Evolutionary conservation across 2,888 invertebrate genomes (phyloP).

Genomic region (Caenorhabditis zanzibari): DNA sequence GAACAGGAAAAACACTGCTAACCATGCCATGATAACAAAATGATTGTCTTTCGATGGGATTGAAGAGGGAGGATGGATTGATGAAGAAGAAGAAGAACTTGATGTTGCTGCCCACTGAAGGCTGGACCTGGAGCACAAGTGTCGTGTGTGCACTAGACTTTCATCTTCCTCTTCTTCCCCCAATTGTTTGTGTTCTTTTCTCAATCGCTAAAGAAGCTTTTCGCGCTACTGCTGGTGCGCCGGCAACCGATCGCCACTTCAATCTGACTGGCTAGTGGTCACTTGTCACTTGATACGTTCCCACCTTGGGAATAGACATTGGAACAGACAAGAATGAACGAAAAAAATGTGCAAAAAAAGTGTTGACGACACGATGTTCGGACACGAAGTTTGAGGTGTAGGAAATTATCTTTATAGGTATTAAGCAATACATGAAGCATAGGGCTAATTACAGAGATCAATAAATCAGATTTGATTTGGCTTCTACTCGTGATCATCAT

Average conservation of each 20-base stretch:
- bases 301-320: slow-evolving; percentile 23
- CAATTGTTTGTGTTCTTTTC: slow-evolving; percentile 56
- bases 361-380: slow-evolving; percentile 44
- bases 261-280: slow-evolving; percentile 44
- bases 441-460: slow-evolving; percentile 7
- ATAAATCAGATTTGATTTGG: not conserved
- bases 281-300: slow-evolving; percentile 64
- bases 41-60: slow-evolving; percentile 16
- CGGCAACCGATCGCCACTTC: slow-evolving; percentile 58
- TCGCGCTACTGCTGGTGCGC: slow-evolving; percentile 40
- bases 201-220: slow-evolving; percentile 50
- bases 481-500: slow-evolving; percentile 53
- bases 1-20: slow-evolving; percentile 23
- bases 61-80: slow-evolving; percentile 2
- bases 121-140: slow-evolving; percentile 34
- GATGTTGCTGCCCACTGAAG: slow-evolving; percentile 41
- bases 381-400: slow-evolving; percentile 39
- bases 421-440: not conserved
- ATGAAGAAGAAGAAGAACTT: slow-evolving; percentile 20
- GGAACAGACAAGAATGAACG: slow-evolving; percentile 26
- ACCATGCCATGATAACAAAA: slow-evolving; percentile 43
- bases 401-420: not conserved
- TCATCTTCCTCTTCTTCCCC: slow-evolving; percentile 12
- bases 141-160: slow-evolving; percentile 57
- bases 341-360: slow-evolving; percentile 29